Percentiles rank a stretch among this genome's conserved stretches.
Conservation (phyloP, 2,888 invertebrate species). For the Stenolophus ochropezus region DNA sequence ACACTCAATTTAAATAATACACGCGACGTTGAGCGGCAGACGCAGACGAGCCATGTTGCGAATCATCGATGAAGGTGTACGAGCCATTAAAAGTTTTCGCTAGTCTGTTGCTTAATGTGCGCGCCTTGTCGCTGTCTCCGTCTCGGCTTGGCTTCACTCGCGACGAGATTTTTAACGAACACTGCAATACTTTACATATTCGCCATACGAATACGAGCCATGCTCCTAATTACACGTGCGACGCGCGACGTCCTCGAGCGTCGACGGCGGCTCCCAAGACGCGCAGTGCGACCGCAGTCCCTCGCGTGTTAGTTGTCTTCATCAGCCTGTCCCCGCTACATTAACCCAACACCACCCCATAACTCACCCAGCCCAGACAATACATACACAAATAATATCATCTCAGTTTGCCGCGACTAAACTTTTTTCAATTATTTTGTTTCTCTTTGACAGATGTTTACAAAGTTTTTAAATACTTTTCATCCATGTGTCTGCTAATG, state of each 20-base stretch:
- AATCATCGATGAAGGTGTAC: constrained; percentile 58
- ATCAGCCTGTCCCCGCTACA: constrained; percentile 57
- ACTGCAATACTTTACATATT: constrained; percentile 51
- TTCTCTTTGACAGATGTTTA: constrained; percentile 21
- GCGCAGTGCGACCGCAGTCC: constrained; percentile 44
- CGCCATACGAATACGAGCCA: background rate
- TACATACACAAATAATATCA: background rate
- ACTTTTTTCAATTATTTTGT: constrained; percentile 4
- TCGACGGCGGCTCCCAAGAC: constrained; percentile 47
- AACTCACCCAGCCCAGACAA: background rate
- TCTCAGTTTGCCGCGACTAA: constrained; percentile 6
- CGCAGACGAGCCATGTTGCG: constrained; percentile 35
- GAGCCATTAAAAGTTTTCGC: constrained; percentile 56
- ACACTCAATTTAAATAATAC: constrained; percentile 57
- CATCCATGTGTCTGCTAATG: background rate
- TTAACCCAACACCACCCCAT: constrained; percentile 25
- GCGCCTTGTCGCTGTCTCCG: constrained; percentile 33
- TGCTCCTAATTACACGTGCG: constrained; percentile 6
- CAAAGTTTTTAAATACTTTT: constrained; percentile 16
- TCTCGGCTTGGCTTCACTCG: constrained; percentile 6
- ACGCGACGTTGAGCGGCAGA: constrained; percentile 26
- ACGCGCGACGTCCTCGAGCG: constrained; percentile 37
- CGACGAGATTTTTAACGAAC: constrained; percentile 50
- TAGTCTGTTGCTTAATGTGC: constrained; percentile 48
- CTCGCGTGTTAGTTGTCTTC: constrained; percentile 56